Conservation (phyloP, 2,888 invertebrate genomes). For the Hoplodrina ambigua region DNA sequence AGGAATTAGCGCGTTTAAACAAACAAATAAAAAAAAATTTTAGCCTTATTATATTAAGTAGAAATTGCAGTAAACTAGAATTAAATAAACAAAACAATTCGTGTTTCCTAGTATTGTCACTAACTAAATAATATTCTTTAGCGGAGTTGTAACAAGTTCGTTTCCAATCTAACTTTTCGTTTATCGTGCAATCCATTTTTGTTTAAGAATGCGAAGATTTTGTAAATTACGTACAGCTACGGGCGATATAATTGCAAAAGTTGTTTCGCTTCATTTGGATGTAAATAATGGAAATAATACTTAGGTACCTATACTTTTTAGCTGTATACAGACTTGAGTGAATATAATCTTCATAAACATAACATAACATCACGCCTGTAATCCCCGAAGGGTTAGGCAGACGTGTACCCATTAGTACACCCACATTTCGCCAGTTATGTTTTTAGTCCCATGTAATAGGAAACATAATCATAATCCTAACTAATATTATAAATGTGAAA, state of each 20-base stretch:
- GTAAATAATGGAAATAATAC: slow-evolving; percentile 59
- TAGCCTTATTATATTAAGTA: too few species aligned
- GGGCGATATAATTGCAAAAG: slow-evolving; percentile 66
- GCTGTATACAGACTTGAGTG: background rate
- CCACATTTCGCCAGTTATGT: too few species aligned
- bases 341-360: background rate
- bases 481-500: too few species aligned
- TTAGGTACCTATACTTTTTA: slow-evolving; percentile 14
- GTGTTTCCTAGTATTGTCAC: slow-evolving; percentile 58
- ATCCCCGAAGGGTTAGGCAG: too few species aligned
- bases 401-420: too few species aligned
- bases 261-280: slow-evolving; percentile 62
- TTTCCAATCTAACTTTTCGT: slow-evolving; percentile 79
- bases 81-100: slow-evolving; percentile 35
- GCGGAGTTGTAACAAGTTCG: slow-evolving; percentile 69
- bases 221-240: slow-evolving; percentile 70
- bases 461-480: too few species aligned
- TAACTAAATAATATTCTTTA: slow-evolving; percentile 66
- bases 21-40: too few species aligned
- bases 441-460: too few species aligned
- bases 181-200: slow-evolving; percentile 75
- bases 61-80: slow-evolving; percentile 16
- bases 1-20: too few species aligned
- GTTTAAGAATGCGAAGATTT: slow-evolving; percentile 69
- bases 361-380: too few species aligned